Percentiles rank a stretch among this genome's conserved stretches.
These are phyloP conservation scores for Teleiodes luculella DNA, from an alignment of 2,888 invertebrate species.

Conservation along the genomic window DNA sequence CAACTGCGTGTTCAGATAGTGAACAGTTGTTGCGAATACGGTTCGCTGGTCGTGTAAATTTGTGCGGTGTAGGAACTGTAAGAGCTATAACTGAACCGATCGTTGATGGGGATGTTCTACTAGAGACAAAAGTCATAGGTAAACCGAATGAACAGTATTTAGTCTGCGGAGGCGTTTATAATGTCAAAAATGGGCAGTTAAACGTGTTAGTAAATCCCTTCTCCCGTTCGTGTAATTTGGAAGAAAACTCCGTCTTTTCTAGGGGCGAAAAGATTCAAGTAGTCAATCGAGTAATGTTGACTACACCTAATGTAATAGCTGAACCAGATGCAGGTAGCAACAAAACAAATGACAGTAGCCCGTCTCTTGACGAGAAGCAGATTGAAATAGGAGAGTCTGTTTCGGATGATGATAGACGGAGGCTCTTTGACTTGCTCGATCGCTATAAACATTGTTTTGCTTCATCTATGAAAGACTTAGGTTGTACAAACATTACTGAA, in stretches of 20 bases:
- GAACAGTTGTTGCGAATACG: not conserved
- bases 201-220: not conserved
- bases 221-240: not conserved
- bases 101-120: constrained; percentile 6
- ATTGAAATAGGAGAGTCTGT: constrained; percentile 7
- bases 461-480: constrained; percentile 15
- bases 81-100: constrained; percentile 3
- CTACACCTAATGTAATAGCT: not conserved
- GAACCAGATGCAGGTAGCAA: not conserved
- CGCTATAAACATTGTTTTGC: constrained; percentile 27
- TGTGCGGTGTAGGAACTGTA: constrained; percentile 15
- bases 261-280: constrained; percentile 6
- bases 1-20: not conserved
- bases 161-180: constrained; percentile 20
- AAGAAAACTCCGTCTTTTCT: not conserved
- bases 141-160: constrained; percentile 20
- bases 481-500: constrained; percentile 22
- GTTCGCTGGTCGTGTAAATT: not conserved
- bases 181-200: not conserved
- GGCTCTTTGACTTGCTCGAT: constrained; percentile 14
- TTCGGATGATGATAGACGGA: not conserved
- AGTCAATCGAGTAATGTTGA: constrained; percentile 1
- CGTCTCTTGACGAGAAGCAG: constrained; percentile 5
- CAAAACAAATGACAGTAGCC: not conserved
- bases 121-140: constrained; percentile 17